These are phyloP conservation scores for Lordiphosa mommai DNA, from an alignment of 1,140 invertebrate species.

Conservation along the genomic window DNA sequence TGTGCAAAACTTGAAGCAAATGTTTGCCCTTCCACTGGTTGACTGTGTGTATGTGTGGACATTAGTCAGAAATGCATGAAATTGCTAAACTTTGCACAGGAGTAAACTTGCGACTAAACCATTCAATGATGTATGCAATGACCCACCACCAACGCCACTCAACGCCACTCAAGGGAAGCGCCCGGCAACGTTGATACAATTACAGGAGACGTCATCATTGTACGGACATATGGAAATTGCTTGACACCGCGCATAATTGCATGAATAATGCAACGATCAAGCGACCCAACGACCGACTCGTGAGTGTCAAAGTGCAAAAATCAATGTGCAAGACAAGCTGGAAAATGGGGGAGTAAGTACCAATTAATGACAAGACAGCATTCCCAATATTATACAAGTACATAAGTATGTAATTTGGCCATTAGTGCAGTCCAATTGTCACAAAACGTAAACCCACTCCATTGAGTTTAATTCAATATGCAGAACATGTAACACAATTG, in stretches of 20 bases:
- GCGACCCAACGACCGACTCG: conserved; percentile 17
- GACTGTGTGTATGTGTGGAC: conserved; percentile 42
- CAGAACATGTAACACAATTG: conserved; percentile 47
- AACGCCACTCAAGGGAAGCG: neutral
- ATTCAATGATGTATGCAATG: neutral
- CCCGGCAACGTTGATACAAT: conserved; percentile 4
- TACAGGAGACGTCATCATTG: neutral
- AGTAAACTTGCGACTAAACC: conserved; percentile 1
- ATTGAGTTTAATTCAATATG: conserved; percentile 41
- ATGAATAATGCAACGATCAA: conserved; percentile 50
- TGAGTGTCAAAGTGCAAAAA: conserved; percentile 33
- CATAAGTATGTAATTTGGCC: conserved; percentile 55
- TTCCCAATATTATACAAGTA: conserved; percentile 22
- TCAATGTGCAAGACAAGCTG: conserved; percentile 32
- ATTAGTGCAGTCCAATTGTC: conserved; percentile 59
- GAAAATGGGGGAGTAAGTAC: conserved; percentile 11
- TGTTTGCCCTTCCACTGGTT: conserved; percentile 52
- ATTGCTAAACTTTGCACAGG: conserved; percentile 54
- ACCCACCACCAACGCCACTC: neutral
- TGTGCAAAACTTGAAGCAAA: conserved; percentile 50
- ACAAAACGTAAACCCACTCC: conserved; percentile 2
- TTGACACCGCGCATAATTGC: conserved; percentile 45
- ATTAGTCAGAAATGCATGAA: conserved; percentile 73
- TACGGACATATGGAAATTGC: conserved; percentile 23
- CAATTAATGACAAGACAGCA: conserved; percentile 36